These are phyloP conservation scores for Phrynosoma platyrhinos DNA, from an alignment of 2,113 vertebrate species.

Conservation along the genomic window DNA sequence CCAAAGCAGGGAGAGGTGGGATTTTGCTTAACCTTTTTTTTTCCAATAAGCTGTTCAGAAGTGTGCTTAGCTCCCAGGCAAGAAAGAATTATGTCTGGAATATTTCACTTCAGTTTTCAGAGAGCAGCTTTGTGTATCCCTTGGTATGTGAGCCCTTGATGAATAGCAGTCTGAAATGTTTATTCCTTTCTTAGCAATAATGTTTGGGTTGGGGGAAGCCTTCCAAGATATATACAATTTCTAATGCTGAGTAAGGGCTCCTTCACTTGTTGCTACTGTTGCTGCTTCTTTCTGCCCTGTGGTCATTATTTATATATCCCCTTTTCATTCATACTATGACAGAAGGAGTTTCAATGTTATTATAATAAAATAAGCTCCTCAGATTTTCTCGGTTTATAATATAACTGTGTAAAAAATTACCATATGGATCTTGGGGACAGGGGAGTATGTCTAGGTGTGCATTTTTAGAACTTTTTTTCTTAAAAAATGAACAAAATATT, in stretches of 20 bases:
- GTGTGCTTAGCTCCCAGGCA: conserved; percentile 26
- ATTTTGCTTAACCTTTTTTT: conserved; percentile 52
- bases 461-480: conserved; percentile 75
- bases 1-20: not conserved
- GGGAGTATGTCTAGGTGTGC: conserved; percentile 67
- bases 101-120: conserved; percentile 58
- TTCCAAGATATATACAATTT: conserved; percentile 83
- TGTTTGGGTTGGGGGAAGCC: conserved; percentile 82
- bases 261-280: conserved; percentile 70
- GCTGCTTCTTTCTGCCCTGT: conserved; percentile 65
- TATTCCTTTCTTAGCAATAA: conserved; percentile 82
- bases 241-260: conserved; percentile 82
- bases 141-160: conserved; percentile 57
- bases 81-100: conserved; percentile 69
- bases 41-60: conserved; percentile 52
- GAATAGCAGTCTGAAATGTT: conserved; percentile 74
- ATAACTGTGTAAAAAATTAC: conserved; percentile 79
- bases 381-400: conserved; percentile 77
- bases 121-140: conserved; percentile 68
- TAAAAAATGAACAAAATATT: conserved; percentile 55
- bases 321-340: conserved; percentile 62
- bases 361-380: conserved; percentile 73
- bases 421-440: conserved; percentile 65
- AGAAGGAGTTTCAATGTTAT: conserved; percentile 77
- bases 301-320: conserved; percentile 74